A percentile compares a stretch with the other conserved stretches of the same genome.
These are phyloP conservation scores for Oconnorella tubifera DNA, from an alignment of 2,888 invertebrate genomes.

Conservation along the genomic window DNA sequence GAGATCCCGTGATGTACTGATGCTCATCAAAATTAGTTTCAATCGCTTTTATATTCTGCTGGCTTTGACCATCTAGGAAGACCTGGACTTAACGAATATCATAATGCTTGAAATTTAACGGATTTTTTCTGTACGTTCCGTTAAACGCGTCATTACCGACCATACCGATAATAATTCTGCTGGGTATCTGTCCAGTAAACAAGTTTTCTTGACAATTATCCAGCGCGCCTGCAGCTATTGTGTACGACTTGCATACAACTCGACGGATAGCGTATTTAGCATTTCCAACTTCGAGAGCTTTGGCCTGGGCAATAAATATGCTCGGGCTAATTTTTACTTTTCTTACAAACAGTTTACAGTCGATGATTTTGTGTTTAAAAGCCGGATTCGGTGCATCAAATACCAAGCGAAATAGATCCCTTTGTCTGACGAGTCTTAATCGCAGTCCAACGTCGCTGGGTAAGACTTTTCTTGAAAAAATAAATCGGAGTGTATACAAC, in stretches of 20 bases:
- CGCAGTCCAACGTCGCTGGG: not conserved
- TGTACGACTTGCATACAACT: not conserved
- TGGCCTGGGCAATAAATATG: slow-evolving; percentile 1
- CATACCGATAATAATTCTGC: not conserved
- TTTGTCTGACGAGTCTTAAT: not conserved
- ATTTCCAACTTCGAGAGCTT: slow-evolving; percentile 2
- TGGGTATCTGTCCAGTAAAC: slow-evolving; percentile 1
- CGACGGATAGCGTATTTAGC: slow-evolving; percentile 2
- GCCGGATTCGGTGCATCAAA: not conserved
- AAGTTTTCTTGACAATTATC: not conserved
- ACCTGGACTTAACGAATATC: not conserved
- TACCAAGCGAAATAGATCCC: not conserved
- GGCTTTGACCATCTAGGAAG: slow-evolving; percentile 1
- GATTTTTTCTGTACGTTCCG: not conserved
- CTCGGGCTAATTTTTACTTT: not conserved
- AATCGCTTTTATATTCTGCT: not conserved
- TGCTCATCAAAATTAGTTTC: not conserved
- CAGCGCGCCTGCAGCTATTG: not conserved
- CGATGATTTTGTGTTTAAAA: not conserved
- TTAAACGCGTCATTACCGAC: not conserved
- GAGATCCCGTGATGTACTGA: not conserved
- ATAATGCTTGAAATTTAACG: not conserved
- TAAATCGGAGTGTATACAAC: not conserved
- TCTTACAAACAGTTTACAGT: not conserved
- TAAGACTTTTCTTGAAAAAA: not conserved